Conservation (phyloP, 2,888 invertebrate species). For the Nymphalis c-album region DNA sequence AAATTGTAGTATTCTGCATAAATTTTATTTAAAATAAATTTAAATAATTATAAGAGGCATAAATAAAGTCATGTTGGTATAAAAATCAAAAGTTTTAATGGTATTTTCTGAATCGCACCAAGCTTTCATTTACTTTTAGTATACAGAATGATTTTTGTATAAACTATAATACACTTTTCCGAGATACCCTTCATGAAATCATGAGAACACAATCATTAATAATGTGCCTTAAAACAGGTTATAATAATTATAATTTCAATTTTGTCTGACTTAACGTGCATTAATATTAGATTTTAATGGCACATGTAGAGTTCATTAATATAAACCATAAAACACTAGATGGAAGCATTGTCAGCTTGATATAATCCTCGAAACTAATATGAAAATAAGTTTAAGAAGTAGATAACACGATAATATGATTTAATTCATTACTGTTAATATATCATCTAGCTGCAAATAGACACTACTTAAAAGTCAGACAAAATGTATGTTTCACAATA, state of each 20-base stretch:
- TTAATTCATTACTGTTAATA: constrained; percentile 60
- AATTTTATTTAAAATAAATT: not conserved
- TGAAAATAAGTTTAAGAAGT: constrained; percentile 39
- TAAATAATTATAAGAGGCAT: not conserved
- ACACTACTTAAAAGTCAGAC: constrained; percentile 79
- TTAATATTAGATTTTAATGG: constrained; percentile 61
- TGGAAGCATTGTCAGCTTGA: constrained; percentile 48
- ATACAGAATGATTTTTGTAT: constrained; percentile 80
- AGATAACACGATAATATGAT: constrained; percentile 45
- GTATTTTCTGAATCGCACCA: constrained; percentile 82
- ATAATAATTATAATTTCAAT: constrained; percentile 62
- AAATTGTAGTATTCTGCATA: not conserved
- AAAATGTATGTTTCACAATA: constrained; percentile 75
- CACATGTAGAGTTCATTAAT: constrained; percentile 59
- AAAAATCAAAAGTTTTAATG: constrained; percentile 83
- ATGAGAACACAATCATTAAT: constrained; percentile 61
- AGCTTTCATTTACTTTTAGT: constrained; percentile 82
- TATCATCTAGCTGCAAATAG: constrained; percentile 62
- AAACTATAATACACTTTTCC: constrained; percentile 73
- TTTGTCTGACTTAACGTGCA: constrained; percentile 77
- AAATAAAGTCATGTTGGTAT: constrained; percentile 76
- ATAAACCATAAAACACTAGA: constrained; percentile 43
- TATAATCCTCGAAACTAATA: constrained; percentile 40
- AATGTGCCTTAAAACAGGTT: constrained; percentile 66
- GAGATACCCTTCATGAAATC: constrained; percentile 64